Percentiles rank a stretch among this genome's conserved stretches.
Evolutionary conservation across 1,140 invertebrate genomes (phyloP).

Genomic region (Antheraea pernyi): DNA sequence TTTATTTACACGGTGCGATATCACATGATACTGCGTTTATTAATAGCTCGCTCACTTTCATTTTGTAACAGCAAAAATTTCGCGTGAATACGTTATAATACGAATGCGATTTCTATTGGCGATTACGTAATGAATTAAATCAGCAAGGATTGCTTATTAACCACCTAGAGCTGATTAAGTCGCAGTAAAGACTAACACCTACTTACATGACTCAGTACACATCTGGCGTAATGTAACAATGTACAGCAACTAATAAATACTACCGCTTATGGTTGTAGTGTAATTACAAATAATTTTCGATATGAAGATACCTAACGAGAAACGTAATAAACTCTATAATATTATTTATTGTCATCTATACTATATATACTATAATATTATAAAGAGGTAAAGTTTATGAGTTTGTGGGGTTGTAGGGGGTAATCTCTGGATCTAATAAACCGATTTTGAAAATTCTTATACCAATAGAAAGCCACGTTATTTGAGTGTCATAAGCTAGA

Average conservation of each 20-base stretch:
- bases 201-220: slow-evolving; percentile 58
- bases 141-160: too few species aligned
- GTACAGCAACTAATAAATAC: background rate
- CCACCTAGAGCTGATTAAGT: slow-evolving; percentile 27
- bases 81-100: background rate
- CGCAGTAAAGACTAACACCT: slow-evolving; percentile 42
- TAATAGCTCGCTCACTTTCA: slow-evolving; percentile 7
- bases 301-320: background rate
- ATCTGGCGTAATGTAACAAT: slow-evolving; percentile 57
- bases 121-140: slow-evolving; percentile 8
- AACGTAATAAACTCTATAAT: too few species aligned
- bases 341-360: too few species aligned
- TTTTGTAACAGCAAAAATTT: slow-evolving; percentile 5
- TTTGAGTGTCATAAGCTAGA: too few species aligned
- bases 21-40: slow-evolving; percentile 10
- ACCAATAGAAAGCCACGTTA: too few species aligned
- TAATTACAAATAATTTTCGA: background rate
- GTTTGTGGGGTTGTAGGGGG: too few species aligned
- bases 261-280: background rate
- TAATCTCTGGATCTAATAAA: too few species aligned
- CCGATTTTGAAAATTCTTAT: too few species aligned
- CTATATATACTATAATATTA: too few species aligned
- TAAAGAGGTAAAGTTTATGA: too few species aligned
- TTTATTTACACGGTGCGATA: slow-evolving; percentile 13
- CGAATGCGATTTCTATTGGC: background rate